Evolutionary conservation across 2,113 vertebrate genomes (phyloP).

Genomic region (Rhinopomastus cyanomelas): DNA sequence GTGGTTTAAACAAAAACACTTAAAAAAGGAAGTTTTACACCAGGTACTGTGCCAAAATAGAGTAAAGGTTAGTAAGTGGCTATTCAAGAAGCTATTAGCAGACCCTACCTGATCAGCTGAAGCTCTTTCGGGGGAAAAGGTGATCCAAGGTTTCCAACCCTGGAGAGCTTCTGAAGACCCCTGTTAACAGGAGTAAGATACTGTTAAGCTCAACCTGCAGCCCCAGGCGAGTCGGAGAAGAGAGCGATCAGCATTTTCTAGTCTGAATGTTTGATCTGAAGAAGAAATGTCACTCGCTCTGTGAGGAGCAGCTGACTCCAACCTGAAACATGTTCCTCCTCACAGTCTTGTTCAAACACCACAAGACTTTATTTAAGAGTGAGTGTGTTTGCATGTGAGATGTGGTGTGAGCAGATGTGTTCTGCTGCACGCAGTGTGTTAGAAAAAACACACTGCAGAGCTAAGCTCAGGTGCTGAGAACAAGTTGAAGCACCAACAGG

Average conservation of each 20-base stretch:
- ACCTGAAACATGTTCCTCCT: neutral
- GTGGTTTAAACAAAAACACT: neutral
- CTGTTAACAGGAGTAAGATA: neutral
- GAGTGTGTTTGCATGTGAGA: neutral
- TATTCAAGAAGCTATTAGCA: neutral
- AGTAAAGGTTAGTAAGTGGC: neutral
- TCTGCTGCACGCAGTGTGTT: neutral
- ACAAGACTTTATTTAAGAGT: neutral
- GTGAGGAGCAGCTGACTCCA: neutral
- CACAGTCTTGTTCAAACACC: neutral
- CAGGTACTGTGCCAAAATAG: neutral
- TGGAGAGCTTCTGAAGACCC: neutral
- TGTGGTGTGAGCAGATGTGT: neutral
- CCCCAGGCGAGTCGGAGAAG: neutral
- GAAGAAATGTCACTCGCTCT: accelerated
- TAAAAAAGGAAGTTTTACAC: neutral
- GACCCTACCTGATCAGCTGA: neutral
- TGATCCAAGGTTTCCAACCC: neutral
- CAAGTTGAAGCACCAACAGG: neutral
- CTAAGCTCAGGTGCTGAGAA: neutral
- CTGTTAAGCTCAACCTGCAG: neutral
- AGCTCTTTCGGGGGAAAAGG: neutral
- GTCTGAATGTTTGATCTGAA: neutral
- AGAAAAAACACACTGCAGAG: neutral
- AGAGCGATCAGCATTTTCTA: neutral